Evolutionary conservation across 2,888 invertebrate species (phyloP).

Genomic region (Pristionchus japonicus): DNA sequence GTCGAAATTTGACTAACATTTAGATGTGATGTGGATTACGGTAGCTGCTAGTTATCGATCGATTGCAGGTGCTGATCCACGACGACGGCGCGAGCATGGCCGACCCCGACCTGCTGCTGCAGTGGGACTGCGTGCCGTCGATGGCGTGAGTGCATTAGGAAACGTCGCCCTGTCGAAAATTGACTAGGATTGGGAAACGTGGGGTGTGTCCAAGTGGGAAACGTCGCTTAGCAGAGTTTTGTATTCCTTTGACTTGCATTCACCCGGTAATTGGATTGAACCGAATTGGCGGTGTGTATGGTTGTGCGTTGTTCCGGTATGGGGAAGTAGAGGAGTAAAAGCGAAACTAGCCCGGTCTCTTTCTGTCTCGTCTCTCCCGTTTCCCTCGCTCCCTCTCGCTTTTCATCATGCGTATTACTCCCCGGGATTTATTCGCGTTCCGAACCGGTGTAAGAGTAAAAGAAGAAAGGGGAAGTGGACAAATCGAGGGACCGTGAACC

Average conservation of each 20-base stretch:
- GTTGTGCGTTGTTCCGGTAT: conserved; percentile 29
- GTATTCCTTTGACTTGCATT: too few relatives aligned
- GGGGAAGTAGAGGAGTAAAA: not conserved
- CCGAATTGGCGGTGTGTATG: not conserved
- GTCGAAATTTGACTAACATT: not conserved
- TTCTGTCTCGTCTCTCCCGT: conserved; percentile 8
- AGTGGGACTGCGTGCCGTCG: conserved; percentile 47
- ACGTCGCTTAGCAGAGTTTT: not conserved
- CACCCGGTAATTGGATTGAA: not conserved
- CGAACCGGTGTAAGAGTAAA: not conserved
- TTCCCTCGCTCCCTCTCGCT: too few relatives aligned
- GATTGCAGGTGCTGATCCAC: conserved; percentile 34
- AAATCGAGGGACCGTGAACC: not conserved
- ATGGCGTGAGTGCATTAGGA: conserved; percentile 34
- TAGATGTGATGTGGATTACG: not conserved
- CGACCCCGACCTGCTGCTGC: not conserved
- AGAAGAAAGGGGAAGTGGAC: conserved; percentile 12
- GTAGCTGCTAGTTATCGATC: not conserved
- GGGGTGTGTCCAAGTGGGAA: not conserved
- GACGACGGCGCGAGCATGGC: not conserved
- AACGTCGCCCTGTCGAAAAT: not conserved
- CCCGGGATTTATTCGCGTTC: conserved; percentile 31
- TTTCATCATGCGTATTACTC: conserved; percentile 33
- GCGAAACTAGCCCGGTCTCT: conserved; percentile 40
- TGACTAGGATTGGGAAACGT: not conserved